A percentile compares a stretch with the other conserved stretches of the same genome.
Evolutionary conservation across 2,113 vertebrate genomes (phyloP).

Genomic region (Atlantisia rogersi): DNA sequence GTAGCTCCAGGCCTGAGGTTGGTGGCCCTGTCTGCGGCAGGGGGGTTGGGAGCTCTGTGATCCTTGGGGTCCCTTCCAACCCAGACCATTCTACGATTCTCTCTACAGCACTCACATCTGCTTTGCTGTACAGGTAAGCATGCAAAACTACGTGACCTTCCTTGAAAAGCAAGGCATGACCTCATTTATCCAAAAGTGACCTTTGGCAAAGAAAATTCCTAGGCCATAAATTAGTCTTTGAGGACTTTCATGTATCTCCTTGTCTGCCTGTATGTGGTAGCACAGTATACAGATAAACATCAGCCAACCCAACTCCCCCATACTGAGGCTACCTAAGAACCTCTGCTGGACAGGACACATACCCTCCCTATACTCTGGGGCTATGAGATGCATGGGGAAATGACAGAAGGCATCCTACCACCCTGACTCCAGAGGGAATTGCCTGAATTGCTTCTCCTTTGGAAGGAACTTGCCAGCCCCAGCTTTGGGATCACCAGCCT

Average conservation of each 20-base stretch:
- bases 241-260: neutral
- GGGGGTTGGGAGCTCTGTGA: no score
- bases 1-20: no score
- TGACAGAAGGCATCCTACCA: neutral
- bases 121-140: neutral
- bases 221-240: neutral
- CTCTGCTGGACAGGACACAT: neutral
- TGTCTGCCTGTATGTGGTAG: neutral
- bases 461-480: neutral
- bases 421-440: neutral
- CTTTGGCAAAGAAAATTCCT: no score
- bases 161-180: neutral
- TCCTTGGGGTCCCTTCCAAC: no score
- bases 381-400: accelerated
- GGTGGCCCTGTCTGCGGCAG: no score
- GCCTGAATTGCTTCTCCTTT: neutral
- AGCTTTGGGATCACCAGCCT: neutral
- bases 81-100: no score
- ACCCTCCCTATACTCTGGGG: no score
- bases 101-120: neutral
- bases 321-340: neutral
- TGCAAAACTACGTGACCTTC: neutral
- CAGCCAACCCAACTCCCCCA: neutral
- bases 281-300: neutral
- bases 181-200: neutral